Percentiles rank a stretch among this genome's conserved stretches.
These are phyloP conservation scores for Rhinella marina DNA, from an alignment of 2,797 vertebrate species.

Conservation along the genomic window DNA sequence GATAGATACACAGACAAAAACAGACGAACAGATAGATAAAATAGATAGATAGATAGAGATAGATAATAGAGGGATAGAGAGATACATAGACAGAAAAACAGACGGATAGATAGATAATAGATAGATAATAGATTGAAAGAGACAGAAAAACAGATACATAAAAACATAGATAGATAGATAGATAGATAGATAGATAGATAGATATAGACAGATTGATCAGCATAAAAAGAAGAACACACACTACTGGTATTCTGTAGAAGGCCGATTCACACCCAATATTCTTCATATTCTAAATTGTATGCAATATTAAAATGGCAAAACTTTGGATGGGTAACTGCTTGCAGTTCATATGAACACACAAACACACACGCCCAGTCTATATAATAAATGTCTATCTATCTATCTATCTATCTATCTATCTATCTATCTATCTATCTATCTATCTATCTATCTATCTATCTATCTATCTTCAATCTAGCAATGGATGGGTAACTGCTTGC, in stretches of 20 bases:
- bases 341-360: background rate
- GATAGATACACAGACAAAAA: no score
- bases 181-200: no score
- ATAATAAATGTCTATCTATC: background rate
- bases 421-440: background rate
- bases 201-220: no score
- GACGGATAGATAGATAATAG: no score
- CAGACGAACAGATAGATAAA: no score
- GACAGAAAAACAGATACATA: no score
- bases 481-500: background rate
- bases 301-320: background rate
- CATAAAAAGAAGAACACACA: background rate
- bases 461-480: background rate
- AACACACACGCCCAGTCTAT: background rate
- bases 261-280: background rate
- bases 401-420: background rate
- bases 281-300: background rate
- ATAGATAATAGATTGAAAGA: no score
- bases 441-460: background rate
- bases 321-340: background rate
- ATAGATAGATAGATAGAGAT: no score
- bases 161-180: no score
- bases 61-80: no score
- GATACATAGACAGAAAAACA: no score
- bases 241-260: background rate